Percentiles rank a stretch among this genome's conserved stretches.
Evolutionary conservation across 2,113 vertebrate species (phyloP).

Genomic region (Fregetta grallaria): DNA sequence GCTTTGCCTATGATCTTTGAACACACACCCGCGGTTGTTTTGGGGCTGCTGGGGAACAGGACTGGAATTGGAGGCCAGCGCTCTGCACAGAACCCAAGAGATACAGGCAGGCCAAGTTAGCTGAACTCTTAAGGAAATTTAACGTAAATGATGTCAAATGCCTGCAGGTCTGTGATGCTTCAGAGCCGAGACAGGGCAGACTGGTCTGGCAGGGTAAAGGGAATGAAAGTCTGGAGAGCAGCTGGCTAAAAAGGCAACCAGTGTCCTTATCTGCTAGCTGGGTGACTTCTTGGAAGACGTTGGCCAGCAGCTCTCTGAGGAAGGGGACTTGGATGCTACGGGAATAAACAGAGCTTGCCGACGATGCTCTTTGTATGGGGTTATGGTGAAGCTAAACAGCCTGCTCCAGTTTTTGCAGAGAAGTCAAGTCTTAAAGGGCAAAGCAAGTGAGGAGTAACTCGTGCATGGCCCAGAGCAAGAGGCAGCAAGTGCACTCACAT

Average conservation of each 20-base stretch:
- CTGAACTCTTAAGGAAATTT: not conserved
- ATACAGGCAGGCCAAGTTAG: not conserved
- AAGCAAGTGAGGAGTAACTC: not conserved
- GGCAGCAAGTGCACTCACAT: not conserved
- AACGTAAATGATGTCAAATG: not conserved
- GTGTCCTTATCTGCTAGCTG: not conserved
- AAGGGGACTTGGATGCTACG: not conserved
- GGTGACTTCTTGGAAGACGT: not conserved
- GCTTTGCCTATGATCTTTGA: not conserved
- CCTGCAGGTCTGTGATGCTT: not conserved
- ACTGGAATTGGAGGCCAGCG: not conserved
- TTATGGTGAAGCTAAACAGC: not conserved
- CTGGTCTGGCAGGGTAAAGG: not conserved
- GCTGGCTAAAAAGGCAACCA: not conserved
- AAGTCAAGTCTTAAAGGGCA: not conserved
- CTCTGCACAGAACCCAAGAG: not conserved
- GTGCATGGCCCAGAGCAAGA: not conserved
- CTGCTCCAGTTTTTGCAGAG: not conserved
- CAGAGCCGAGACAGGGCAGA: not conserved
- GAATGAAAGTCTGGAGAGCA: not conserved
- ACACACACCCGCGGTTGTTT: rapidly evolving
- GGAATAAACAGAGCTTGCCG: not conserved
- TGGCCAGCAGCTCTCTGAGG: not conserved
- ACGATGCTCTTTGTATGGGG: not conserved
- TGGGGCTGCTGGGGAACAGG: not conserved